Evolutionary conservation across 2,888 invertebrate genomes (phyloP).

Genomic region (Torymus auratus): DNA sequence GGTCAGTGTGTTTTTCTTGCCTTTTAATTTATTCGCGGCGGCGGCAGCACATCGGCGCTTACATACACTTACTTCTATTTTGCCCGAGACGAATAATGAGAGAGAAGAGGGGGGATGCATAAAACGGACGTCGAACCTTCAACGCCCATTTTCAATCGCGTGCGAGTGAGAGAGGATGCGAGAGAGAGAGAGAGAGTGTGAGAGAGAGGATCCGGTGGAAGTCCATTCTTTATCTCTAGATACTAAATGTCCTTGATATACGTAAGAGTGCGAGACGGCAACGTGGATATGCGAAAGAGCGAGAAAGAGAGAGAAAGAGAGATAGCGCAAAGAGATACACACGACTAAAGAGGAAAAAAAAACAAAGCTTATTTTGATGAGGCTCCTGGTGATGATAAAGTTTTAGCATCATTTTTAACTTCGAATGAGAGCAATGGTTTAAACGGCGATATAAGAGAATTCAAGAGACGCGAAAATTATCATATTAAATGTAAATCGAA

Average conservation of each 20-base stretch:
- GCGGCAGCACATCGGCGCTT: conserved; percentile 15
- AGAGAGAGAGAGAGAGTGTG: neutral
- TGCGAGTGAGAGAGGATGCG: conserved; percentile 29
- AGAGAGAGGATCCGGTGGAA: conserved; percentile 34
- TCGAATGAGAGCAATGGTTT: conserved; percentile 39
- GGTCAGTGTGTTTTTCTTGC: conserved; percentile 58
- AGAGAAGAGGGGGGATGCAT: conserved; percentile 10
- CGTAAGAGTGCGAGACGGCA: conserved; percentile 55
- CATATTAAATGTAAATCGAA: conserved; percentile 60
- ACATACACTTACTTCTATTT: conserved; percentile 17
- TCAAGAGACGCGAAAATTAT: conserved; percentile 29
- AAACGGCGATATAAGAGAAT: conserved; percentile 16
- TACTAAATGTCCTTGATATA: conserved; percentile 61
- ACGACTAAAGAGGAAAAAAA: neutral
- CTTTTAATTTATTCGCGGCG: conserved; percentile 53
- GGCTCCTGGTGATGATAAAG: conserved; percentile 56
- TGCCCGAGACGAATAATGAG: conserved; percentile 21
- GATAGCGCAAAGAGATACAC: conserved; percentile 39
- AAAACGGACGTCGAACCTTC: conserved; percentile 49
- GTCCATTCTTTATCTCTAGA: conserved; percentile 58
- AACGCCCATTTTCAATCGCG: conserved; percentile 49
- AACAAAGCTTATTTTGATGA: conserved; percentile 57
- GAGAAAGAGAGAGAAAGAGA: conserved; percentile 23
- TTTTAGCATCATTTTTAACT: conserved; percentile 50
- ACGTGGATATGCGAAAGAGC: conserved; percentile 26